Conservation (phyloP, 2,888 invertebrate genomes). For the Tiphia femorata region DNA sequence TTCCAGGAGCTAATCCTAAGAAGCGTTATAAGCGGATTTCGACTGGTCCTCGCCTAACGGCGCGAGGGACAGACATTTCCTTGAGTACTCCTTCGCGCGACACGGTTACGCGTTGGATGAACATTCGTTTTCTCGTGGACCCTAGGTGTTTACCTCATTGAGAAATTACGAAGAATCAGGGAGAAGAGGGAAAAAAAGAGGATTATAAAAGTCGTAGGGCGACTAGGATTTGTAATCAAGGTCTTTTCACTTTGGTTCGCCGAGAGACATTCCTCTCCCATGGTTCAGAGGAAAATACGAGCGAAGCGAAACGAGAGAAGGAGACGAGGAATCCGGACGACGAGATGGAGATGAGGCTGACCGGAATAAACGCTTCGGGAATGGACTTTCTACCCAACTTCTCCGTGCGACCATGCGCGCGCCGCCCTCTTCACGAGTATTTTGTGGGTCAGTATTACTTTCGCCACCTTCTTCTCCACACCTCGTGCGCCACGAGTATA, state of each 20-base stretch:
- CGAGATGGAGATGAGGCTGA: conserved; percentile 16
- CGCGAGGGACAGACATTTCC: neutral
- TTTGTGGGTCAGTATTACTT: conserved; percentile 34
- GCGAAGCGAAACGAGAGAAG: conserved; percentile 5
- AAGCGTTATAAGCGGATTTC: conserved; percentile 44
- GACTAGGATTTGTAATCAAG: conserved; percentile 15
- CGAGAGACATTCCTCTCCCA: no score
- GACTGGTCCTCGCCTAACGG: conserved; percentile 4
- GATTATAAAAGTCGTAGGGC: neutral
- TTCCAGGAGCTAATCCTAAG: conserved; percentile 40
- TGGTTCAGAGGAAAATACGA: neutral
- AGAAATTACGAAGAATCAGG: neutral
- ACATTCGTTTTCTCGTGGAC: no score
- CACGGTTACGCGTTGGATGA: no score
- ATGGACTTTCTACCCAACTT: conserved; percentile 30
- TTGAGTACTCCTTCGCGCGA: no score
- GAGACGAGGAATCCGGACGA: neutral
- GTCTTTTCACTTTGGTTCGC: conserved; percentile 20
- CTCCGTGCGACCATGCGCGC: neutral
- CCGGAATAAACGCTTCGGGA: conserved; percentile 28
- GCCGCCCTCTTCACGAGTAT: conserved; percentile 14
- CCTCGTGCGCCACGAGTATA: conserved; percentile 2
- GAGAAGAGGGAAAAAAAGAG: neutral
- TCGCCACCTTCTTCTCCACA: neutral
- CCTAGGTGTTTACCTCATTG: neutral